A percentile compares a stretch with the other conserved stretches of the same genome.
These are phyloP conservation scores for Phaethon lepturus DNA, from an alignment of 2,113 vertebrate genomes.

Conservation along the genomic window DNA sequence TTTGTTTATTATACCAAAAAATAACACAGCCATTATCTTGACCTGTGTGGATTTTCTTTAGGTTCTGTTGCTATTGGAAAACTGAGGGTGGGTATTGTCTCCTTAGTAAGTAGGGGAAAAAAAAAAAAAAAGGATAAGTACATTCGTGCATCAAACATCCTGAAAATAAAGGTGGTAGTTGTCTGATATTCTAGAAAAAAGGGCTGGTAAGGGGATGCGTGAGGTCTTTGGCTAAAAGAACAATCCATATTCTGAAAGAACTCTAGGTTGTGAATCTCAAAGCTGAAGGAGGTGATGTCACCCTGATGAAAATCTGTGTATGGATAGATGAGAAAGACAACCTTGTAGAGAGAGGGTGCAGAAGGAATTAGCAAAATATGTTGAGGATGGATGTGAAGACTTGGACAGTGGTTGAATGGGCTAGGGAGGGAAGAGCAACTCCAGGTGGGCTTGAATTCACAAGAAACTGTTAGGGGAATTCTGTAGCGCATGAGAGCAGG, in stretches of 20 bases:
- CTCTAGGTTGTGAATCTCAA: rapidly evolving
- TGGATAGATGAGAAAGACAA: not conserved
- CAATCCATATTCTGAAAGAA: not conserved
- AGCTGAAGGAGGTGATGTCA: not conserved
- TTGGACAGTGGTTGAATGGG: not conserved
- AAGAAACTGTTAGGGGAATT: not conserved
- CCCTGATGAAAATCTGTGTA: not conserved
- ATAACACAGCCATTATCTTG: not conserved
- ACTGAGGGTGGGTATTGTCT: not conserved
- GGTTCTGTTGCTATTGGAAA: not conserved
- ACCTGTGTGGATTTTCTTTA: not conserved
- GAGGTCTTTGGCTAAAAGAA: not conserved
- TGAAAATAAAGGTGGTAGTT: not conserved
- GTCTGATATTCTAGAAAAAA: not conserved
- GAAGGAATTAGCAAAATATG: not conserved
- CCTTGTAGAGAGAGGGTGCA: not conserved
- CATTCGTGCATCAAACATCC: not conserved
- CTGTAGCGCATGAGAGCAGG: not conserved
- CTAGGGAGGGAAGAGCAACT: not conserved
- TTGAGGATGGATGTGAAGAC: not conserved
- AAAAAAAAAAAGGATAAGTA: not conserved
- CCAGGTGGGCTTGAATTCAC: not conserved
- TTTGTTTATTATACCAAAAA: not conserved
- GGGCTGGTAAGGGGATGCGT: not conserved
- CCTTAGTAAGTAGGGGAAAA: not conserved